Conservation (phyloP, 2,797 vertebrate species). For the Trematomus bernacchii region DNA sequence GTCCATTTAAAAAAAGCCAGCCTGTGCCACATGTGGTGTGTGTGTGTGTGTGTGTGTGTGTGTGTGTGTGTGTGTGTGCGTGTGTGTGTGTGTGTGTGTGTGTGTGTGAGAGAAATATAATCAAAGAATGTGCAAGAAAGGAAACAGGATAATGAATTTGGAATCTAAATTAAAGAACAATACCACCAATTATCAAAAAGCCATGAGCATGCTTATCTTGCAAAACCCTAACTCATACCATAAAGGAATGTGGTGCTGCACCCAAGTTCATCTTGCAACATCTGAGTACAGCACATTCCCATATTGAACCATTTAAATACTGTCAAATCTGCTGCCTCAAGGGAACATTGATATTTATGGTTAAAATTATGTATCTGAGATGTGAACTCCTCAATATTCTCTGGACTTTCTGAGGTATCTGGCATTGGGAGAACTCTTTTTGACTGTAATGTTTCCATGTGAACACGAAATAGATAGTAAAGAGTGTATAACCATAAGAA, state of each 20-base stretch:
- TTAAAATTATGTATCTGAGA: slow-evolving; percentile 41
- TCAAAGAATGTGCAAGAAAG: not conserved
- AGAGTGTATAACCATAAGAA: not conserved
- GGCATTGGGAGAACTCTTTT: not conserved
- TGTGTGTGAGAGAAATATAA: not conserved
- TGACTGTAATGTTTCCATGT: not conserved
- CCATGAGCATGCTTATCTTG: not conserved
- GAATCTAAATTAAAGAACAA: slow-evolving; percentile 1
- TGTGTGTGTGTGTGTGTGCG: too few relatives aligned
- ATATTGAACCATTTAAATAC: slow-evolving; percentile 13
- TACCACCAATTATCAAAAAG: not conserved
- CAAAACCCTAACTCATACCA: not conserved
- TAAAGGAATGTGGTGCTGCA: slow-evolving; percentile 3
- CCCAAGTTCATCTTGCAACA: not conserved
- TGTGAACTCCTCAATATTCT: slow-evolving; percentile 31
- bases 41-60: too few relatives aligned
- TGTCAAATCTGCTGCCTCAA: slow-evolving; percentile 7
- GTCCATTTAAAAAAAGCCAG: not conserved
- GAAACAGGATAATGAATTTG: not conserved
- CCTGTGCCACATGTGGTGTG: not conserved
- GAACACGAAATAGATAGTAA: not conserved
- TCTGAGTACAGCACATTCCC: slow-evolving; percentile 18
- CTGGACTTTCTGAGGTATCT: slow-evolving; percentile 8
- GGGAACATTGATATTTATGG: slow-evolving; percentile 28
- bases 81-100: too few relatives aligned